phyloP scores from a whole-genome alignment of 2,797 vertebrate species.

The Esox masquinongy region DNA sequence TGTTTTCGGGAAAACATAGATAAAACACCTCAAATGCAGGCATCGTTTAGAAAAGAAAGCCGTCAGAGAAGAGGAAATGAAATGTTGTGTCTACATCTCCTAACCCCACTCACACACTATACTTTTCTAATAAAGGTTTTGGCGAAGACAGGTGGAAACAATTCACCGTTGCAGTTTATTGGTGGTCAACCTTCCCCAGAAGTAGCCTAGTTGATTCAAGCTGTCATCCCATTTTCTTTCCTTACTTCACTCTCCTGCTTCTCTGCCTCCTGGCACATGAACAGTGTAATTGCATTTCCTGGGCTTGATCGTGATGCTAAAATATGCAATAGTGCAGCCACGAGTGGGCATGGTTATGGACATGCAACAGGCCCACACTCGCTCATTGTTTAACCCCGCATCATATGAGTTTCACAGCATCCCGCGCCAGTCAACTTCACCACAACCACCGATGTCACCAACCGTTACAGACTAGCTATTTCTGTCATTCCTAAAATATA shows the following conservation, averaged over 20 bases:
- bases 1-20: constrained; percentile 36
- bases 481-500: constrained; percentile 18
- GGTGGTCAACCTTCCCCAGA: neutral
- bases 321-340: constrained; percentile 52
- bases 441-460: neutral
- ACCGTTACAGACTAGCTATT: neutral
- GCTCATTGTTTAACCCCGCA: constrained; percentile 35
- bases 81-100: constrained; percentile 3
- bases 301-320: constrained; percentile 64
- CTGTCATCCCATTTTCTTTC: constrained; percentile 8
- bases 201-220: neutral
- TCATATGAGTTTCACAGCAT: constrained; percentile 28
- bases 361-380: constrained; percentile 47
- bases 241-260: constrained; percentile 30
- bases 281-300: constrained; percentile 61
- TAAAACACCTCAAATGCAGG: constrained; percentile 27
- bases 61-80: constrained; percentile 4
- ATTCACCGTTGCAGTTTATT: neutral
- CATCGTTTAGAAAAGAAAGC: constrained; percentile 27
- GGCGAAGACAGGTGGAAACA: neutral
- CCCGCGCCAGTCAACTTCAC: constrained; percentile 40
- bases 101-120: constrained; percentile 3
- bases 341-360: constrained; percentile 56
- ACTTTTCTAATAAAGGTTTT: constrained; percentile 25
- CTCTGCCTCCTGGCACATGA: constrained; percentile 47